Evolutionary conservation across 2,888 invertebrate genomes (phyloP).

Genomic region (Pyralis farinalis): DNA sequence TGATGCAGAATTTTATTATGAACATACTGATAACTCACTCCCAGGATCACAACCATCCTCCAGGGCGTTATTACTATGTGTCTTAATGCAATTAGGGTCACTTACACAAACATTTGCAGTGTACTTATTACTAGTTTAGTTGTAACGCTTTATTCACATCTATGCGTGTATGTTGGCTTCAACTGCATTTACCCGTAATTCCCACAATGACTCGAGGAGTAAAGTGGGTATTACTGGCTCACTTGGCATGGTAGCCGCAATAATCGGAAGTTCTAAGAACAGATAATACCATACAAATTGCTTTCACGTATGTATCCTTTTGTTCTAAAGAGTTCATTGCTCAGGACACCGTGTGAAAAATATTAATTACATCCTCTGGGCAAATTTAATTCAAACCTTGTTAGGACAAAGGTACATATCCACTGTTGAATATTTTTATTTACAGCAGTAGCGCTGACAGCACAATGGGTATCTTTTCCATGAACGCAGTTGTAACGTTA

Average conservation of each 20-base stretch:
- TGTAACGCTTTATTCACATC: too few relatives aligned
- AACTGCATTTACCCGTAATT: too few relatives aligned
- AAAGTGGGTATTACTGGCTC: not conserved
- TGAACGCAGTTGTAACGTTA: conserved; percentile 20
- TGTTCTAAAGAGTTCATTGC: conserved; percentile 16
- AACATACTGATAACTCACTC: too few relatives aligned
- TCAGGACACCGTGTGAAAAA: conserved; percentile 40
- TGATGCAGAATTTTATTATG: too few relatives aligned
- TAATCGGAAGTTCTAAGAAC: conserved; percentile 26
- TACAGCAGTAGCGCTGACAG: conserved; percentile 42
- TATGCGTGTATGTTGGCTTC: too few relatives aligned
- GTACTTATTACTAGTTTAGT: too few relatives aligned
- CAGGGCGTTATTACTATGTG: too few relatives aligned
- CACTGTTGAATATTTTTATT: conserved; percentile 18
- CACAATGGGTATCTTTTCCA: conserved; percentile 32
- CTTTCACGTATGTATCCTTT: conserved; percentile 45
- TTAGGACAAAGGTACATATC: conserved; percentile 11
- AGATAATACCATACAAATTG: conserved; percentile 36
- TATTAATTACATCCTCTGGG: conserved; percentile 49
- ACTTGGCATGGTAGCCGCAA: conserved; percentile 1
- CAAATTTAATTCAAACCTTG: conserved; percentile 26
- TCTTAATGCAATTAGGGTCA: too few relatives aligned
- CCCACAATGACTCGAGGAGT: too few relatives aligned
- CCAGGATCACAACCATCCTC: too few relatives aligned
- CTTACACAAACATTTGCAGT: too few relatives aligned